Conservation (phyloP, 2,113 vertebrate species). For the Aspidoscelis tigris region DNA sequence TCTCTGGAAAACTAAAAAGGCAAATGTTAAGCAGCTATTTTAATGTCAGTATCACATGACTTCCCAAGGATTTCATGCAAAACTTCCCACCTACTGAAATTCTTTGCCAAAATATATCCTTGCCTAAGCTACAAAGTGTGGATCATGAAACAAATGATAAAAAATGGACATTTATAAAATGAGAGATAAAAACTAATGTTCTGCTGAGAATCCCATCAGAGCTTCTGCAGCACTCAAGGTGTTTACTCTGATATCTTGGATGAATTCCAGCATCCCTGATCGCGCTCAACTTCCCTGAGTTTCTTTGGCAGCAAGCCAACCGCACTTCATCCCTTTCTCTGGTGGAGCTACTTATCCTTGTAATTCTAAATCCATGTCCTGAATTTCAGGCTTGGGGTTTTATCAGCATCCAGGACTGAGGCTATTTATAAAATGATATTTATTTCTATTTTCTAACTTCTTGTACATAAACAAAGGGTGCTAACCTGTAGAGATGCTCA, state of each 20-base stretch:
- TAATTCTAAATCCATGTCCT: conserved; percentile 22
- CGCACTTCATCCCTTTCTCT: conserved; percentile 12
- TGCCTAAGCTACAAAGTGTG: conserved; percentile 27
- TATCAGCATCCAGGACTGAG: background rate
- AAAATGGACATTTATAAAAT: conserved; percentile 45
- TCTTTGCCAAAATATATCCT: conserved; percentile 27
- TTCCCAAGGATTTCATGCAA: conserved; percentile 14
- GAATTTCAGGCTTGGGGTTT: background rate
- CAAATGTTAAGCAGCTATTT: conserved; percentile 25
- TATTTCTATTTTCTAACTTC: background rate
- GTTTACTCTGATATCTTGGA: conserved; percentile 37
- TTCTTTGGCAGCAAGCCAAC: conserved; percentile 26
- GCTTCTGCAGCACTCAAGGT: conserved; percentile 45
- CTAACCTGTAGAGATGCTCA: background rate
- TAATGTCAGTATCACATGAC: conserved; percentile 28
- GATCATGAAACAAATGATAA: conserved; percentile 23
- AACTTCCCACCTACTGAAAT: conserved; percentile 6
- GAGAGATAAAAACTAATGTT: conserved; percentile 54
- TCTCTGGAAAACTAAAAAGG: background rate
- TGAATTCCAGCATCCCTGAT: conserved; percentile 43
- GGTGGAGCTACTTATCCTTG: background rate
- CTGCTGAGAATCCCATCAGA: conserved; percentile 41
- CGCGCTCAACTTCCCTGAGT: conserved; percentile 34
- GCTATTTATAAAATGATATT: background rate
- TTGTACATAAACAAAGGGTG: background rate